Base-by-base conservation (phyloP, 2,888 invertebrate species). In the Corythucha ciliata region DNA sequence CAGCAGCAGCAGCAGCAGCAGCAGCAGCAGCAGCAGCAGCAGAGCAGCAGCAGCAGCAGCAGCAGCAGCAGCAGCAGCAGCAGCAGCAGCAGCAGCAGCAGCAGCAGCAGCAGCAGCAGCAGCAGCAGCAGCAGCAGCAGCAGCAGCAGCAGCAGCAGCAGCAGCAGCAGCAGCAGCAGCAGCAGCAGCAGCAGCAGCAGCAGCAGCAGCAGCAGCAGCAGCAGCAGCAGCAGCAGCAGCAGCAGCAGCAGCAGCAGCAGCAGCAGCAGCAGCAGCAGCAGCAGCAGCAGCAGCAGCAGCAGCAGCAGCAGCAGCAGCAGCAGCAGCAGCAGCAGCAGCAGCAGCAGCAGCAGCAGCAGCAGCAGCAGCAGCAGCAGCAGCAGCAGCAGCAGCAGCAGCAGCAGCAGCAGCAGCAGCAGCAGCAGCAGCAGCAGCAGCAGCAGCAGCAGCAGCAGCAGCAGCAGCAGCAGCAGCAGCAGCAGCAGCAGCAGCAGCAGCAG, bases 21-120 rank as follows among this genome's bases (percentile, higher is more conserved):
- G 12, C 29, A 29, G 12, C 29, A 29, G 12, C 29, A 29, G 12
- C 29, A 29, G 12, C 29, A 29, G 12, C 29, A 29, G 29, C 29
- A 29, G 29, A 29, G 29, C 29, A 29, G 29, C 29, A 29, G 29
- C 29, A 29, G 29, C 29, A 29, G 29, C 29, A 29, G 29, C 29
- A 29, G 12, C 29, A 29, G 12, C 29, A 29, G 12, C 29, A 29
- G 12, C 29, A 29, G 12, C 29, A 29, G 12, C 29, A 29, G 12
- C 29, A 29, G 12, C 29, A 29, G 12, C 29, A 29, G 12, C 29
- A 29, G 12, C 29, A 29, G 29, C 29, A 29, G 29, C 29, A 29
- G 12, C 29, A 29, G 12, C 29, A 29, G 12, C 29, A 29, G 12
- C 29, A 29, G 12, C 29, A 29, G 12, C 12, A 12, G 12, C 29